Base-by-base conservation (phyloP, 2,888 invertebrate genomes). In the Leucophora obtusa region DNA sequence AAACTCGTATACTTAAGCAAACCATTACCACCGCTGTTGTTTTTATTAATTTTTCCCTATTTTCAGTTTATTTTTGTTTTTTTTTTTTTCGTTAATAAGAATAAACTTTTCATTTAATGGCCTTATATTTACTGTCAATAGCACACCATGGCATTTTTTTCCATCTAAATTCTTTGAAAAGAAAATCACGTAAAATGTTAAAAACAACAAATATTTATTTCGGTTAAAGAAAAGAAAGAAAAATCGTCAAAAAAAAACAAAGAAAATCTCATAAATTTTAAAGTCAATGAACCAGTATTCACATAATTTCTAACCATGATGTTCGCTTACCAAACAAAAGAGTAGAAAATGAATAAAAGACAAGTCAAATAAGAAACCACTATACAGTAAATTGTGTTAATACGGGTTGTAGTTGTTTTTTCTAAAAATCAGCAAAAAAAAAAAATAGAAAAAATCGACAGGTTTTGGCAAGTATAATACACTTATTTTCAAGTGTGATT, bases 271-370 rank as follows among this genome's bases (percentile, higher is more conserved):
- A 83, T 82, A 82, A 83, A 82, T 83, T 82, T 79, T 66, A 68
- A 78, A 83, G 83, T 83, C 83, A 83, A 82, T 83, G 82, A 83
- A 83, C 82, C 79, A 62, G 51, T 72, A 69, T 74, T 80, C 68
- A 73, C 68, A 69, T 62, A 70, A 74, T 75, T 70, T 65, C 28
- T 51, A 59, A 28, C 69, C 72, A 76, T 76, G 38, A 72, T 76
- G 76, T 50, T 81, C 59, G 53, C 60, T 73, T 72, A 66, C 54
- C 59, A n/a, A 15, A 43, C 63, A 17, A 58, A 56, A 66, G 24
- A 51, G 51, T 47, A 72, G 21, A 65, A 53, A 66, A 56, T 69
- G 15, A 56, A 60, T 17, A 51, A 17, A 38, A 10, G n/a, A 50
- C 28, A n/a, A 76, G 7, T 17, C 38, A 66, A 68, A 69, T 43